Evolutionary conservation across 2,888 invertebrate species (phyloP).

Genomic region (Pediacus dermestoides): DNA sequence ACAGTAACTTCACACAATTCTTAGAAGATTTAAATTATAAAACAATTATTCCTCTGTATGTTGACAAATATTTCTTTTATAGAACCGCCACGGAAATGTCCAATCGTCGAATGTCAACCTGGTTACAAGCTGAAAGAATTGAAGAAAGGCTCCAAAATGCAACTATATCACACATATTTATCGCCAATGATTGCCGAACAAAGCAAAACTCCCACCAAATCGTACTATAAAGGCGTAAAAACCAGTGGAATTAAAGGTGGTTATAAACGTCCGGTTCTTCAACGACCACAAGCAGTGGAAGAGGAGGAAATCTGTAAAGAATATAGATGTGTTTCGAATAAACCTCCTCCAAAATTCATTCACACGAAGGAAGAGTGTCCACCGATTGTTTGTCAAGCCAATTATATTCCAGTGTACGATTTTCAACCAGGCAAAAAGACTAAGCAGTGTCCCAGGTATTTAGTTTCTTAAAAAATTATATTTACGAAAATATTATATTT

Average conservation of each 20-base stretch:
- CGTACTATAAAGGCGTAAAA: conserved; percentile 28
- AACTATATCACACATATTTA: conserved; percentile 42
- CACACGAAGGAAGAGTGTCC: conserved; percentile 34
- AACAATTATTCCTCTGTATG: too few species aligned
- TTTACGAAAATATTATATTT: too few species aligned
- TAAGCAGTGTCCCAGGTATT: conserved; percentile 36
- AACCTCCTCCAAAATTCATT: conserved; percentile 49
- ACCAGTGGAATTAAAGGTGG: conserved; percentile 40
- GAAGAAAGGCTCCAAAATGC: conserved; percentile 33
- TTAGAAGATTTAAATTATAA: too few species aligned
- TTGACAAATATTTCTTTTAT: too few species aligned
- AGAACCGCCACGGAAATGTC: conserved; percentile 44
- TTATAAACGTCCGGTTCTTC: conserved; percentile 25
- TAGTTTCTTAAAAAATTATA: conserved; percentile 9
- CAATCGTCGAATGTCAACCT: conserved; percentile 43
- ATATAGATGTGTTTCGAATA: conserved; percentile 55
- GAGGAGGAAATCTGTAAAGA: conserved; percentile 50
- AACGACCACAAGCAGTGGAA: conserved; percentile 12
- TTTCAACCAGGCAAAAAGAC: conserved; percentile 18
- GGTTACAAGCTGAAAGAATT: conserved; percentile 41
- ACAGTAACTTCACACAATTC: conserved; percentile 1
- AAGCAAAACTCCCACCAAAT: conserved; percentile 23
- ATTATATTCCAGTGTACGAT: conserved; percentile 31
- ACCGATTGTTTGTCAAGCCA: conserved; percentile 56
- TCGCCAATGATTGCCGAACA: conserved; percentile 51